phyloP scores from a whole-genome alignment of 2,113 vertebrate genomes.

The Ammodytes marinus region DNA sequence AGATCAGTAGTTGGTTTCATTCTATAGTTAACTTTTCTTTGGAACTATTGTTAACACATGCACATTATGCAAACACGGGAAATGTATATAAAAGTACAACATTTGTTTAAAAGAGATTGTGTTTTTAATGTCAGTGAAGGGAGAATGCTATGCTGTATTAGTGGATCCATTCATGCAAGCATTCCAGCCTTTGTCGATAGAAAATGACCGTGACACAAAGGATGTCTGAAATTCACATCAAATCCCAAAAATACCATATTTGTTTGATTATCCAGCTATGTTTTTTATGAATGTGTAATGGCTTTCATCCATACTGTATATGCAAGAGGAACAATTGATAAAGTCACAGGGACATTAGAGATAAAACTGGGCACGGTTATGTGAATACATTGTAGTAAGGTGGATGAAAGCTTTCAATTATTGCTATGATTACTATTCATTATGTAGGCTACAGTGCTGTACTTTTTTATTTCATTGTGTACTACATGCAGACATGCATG shows the following conservation, averaged over 20 bases:
- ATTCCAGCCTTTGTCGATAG: background rate
- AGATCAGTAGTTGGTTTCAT: slow-evolving; percentile 35
- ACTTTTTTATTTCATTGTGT: background rate
- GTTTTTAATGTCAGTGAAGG: background rate
- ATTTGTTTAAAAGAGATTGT: background rate
- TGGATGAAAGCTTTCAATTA: background rate
- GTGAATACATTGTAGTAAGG: background rate
- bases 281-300: background rate
- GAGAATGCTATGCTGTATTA: background rate
- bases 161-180: background rate
- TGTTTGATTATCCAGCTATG: background rate
- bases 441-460: background rate
- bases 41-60: slow-evolving; percentile 28
- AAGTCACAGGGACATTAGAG: background rate
- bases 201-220: background rate
- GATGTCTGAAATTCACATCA: background rate
- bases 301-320: background rate
- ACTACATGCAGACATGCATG: background rate
- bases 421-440: background rate
- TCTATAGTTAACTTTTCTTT: slow-evolving; percentile 7
- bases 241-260: background rate
- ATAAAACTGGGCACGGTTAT: background rate
- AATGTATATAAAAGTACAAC: background rate
- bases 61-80: slow-evolving; percentile 16
- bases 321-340: background rate